phyloP scores from a whole-genome alignment of 2,888 invertebrate species.

The Drosophila subsilvestris region DNA sequence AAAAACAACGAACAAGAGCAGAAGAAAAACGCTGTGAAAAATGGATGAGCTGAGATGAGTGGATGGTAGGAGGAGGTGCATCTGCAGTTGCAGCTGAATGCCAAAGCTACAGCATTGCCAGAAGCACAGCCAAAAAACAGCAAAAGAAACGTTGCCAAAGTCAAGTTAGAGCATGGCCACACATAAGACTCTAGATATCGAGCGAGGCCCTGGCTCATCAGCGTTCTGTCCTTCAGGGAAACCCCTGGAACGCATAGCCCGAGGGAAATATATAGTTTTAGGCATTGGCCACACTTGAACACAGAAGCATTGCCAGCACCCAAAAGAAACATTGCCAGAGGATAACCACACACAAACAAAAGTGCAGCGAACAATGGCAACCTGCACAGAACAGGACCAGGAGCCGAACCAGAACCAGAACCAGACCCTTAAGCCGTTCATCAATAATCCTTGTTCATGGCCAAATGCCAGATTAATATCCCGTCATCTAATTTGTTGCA shows the following conservation, averaged over 20 bases:
- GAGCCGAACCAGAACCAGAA: neutral
- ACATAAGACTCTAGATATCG: neutral
- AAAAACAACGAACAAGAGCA: neutral
- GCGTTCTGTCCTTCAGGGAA: neutral
- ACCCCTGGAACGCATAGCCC: neutral
- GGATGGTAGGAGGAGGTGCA: neutral
- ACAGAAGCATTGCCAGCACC: too few species aligned
- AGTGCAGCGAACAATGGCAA: too few species aligned
- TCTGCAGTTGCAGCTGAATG: neutral
- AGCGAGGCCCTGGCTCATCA: too few species aligned
- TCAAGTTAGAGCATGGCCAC: neutral
- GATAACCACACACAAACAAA: too few species aligned
- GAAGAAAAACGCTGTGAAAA: neutral
- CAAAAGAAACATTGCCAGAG: too few species aligned
- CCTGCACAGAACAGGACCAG: too few species aligned
- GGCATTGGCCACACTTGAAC: too few species aligned
- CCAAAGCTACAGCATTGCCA: neutral
- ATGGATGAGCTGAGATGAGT: neutral
- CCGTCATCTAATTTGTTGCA: slow-evolving; percentile 52
- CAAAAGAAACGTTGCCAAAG: slow-evolving; percentile 2
- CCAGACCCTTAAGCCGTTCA: neutral
- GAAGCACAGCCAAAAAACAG: slow-evolving; percentile 6
- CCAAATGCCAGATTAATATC: slow-evolving; percentile 59
- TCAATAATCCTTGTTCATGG: neutral
- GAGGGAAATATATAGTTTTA: too few species aligned